Evolutionary conservation across 2,113 vertebrate species (phyloP), one percentile per base, ranked within the genome.

Genomic region (Cyphomyrus plagiostoma): DNA sequence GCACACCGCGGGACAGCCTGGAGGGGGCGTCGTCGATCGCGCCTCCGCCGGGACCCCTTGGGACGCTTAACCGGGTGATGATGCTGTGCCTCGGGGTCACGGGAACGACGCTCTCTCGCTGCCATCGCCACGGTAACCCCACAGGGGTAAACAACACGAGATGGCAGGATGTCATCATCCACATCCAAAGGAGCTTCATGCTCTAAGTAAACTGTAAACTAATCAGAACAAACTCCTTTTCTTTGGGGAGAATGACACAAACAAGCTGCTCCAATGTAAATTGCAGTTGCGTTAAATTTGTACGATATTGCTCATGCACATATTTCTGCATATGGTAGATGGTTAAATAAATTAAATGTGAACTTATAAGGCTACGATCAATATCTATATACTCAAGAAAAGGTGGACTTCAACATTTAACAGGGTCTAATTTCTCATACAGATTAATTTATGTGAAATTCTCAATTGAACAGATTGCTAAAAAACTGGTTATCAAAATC

Each of bases 1-100:
- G 94, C 91, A 62, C 95, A 96, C 96, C 96, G 93, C 95, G 95
- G 95, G 95, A 95, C 93, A 95, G 96, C 95, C 96, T 96, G 94
- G 95, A 95, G 96, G 95, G 93, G 94, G 94, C 62, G 62, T 45
- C 92, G 92, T 91, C 92, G 92, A 93, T 93, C 93, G 90, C 89
- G 92, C 93, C 93, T 95, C 95, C 91, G 53, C 91, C 92, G 95
- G 95, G 95, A 95, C 93, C 90, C 91, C 70, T 92, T 93, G 89
- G 90, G 82, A 48, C 91, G 89, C 91, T 90, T 56, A 56, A 93
- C 94, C 93, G 92, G 95, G 95, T 95, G 95, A 84, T 48, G 87
- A 84, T 48, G 87, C 56, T 23, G 91, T 92, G 95, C 96, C 96
- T 95, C 94, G 88, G 94, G 95, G 95, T 96, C 95, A 95, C 92